A percentile compares a stretch with the other conserved stretches of the same genome.
These are phyloP conservation scores for Synergus gifuensis DNA, from an alignment of 2,888 invertebrate species.

Conservation along the genomic window DNA sequence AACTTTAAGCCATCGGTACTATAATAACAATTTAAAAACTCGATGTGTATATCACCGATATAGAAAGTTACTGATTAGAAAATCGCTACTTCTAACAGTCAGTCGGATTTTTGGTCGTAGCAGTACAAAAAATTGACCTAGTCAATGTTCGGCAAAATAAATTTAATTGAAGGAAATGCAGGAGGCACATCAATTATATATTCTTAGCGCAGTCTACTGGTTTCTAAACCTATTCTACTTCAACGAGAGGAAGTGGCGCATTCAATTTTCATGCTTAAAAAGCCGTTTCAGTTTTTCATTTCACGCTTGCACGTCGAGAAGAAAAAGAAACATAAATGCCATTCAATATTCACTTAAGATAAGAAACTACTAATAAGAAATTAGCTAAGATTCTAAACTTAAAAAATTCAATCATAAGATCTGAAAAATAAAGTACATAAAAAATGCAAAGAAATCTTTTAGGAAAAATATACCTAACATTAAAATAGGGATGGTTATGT, in stretches of 20 bases:
- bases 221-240: constrained; percentile 53
- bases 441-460: not conserved
- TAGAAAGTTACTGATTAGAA: not conserved
- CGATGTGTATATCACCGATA: not conserved
- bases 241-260: constrained; percentile 24
- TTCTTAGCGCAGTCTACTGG: constrained; percentile 51
- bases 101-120: constrained; percentile 32
- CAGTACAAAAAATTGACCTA: not conserved
- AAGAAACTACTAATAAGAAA: not conserved
- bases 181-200: constrained; percentile 63
- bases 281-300: constrained; percentile 29
- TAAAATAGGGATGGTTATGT: not conserved
- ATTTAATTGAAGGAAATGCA: constrained; percentile 55
- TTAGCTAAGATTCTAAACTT: not conserved
- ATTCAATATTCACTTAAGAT: not conserved
- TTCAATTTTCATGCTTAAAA: constrained; percentile 12
- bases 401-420: not conserved
- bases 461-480: not conserved
- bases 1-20: not conserved
- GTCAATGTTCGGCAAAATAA: not conserved
- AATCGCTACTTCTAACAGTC: constrained; percentile 27
- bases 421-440: not conserved
- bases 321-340: not conserved
- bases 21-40: not conserved
- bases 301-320: not conserved